Evolutionary conservation across 1,140 invertebrate species (phyloP), one percentile per base, ranked within the genome.

Genomic region (Cyclargus thomasi): DNA sequence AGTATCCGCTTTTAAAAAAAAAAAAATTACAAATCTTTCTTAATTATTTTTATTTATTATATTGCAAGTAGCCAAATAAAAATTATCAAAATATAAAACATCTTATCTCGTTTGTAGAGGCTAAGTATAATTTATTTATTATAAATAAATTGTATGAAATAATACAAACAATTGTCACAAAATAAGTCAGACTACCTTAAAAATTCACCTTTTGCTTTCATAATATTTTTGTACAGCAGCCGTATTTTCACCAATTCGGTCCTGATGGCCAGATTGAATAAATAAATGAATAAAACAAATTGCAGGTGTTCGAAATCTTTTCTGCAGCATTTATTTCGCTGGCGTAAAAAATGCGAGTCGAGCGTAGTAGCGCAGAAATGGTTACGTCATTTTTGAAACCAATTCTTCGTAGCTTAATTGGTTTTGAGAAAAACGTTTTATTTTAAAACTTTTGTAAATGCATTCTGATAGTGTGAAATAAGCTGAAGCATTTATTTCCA

Each of bases 301-400:
- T 59, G 10, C 55, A 59, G 55, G 18, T 21, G 18, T 20, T 20
- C 55, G 55, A 59, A 55, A 20, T 20, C 20, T 59, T 59, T 59
- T 21, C 55, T 59, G 55, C 55, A 59, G 55, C 17, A 21, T 21
- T 59, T 20, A 21, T 59, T 59, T 11, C 55, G 20, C 18, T 59
- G 55, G 55, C 55, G 55, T 59, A 59, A 55, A 55, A 55, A 55
- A 59, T 59, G 55, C 55, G 55, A 59, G 18, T 1, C 55, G 17
- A 59, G 18, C 55, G 55, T 20, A 59, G 20, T 59, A 59, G 55
- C 7, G 18, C 55, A 59, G 55, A 20, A 59, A 59, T 11, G 55
- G 55, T 59, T 20, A 20, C 55, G 20, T 59, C 55, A 59, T 20
- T 59, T 59, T 20, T 11, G 55, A 20, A 20, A 59, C 55, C 10